Conservation (phyloP, 2,113 vertebrate species). For the Chunga burmeisteri region DNA sequence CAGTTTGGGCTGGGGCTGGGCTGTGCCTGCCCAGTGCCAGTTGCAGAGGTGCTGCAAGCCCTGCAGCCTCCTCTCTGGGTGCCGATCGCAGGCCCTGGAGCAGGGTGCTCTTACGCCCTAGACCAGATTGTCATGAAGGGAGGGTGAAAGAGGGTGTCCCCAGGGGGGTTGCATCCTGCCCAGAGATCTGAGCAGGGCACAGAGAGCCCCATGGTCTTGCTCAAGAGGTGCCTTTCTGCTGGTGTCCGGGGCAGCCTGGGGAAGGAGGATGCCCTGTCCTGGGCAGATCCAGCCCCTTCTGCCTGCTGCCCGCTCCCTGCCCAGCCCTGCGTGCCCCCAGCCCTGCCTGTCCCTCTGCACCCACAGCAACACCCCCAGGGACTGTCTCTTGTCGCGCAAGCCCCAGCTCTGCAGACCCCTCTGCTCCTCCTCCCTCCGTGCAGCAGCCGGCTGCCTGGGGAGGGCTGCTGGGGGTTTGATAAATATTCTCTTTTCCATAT, state of each 20-base stretch:
- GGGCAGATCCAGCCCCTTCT: not conserved
- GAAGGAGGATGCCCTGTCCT: not conserved
- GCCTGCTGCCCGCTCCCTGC: fast-evolving
- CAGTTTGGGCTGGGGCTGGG: not conserved
- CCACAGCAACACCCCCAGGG: not conserved
- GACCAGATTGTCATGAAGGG: not conserved
- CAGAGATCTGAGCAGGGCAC: fast-evolving
- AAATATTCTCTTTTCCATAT: not conserved
- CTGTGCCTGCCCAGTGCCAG: not conserved
- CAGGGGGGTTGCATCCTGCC: not conserved
- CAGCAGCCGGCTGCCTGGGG: not conserved
- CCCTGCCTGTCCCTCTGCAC: not conserved
- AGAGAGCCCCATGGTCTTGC: not conserved
- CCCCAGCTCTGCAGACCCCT: not conserved
- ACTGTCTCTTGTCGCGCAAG: not conserved
- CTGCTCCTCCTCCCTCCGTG: not conserved
- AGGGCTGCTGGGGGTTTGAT: not conserved
- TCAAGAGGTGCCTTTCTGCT: not conserved
- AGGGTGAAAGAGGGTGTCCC: not conserved
- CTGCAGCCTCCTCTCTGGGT: not conserved
- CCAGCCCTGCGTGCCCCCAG: not conserved
- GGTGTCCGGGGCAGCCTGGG: not conserved
- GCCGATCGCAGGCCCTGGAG: not conserved
- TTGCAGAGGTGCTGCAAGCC: not conserved
- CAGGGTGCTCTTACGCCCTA: not conserved